A percentile compares a stretch with the other conserved stretches of the same genome.
Evolutionary conservation across 2,888 invertebrate genomes (phyloP).

Genomic region (Hydroisotoma schaefferi): DNA sequence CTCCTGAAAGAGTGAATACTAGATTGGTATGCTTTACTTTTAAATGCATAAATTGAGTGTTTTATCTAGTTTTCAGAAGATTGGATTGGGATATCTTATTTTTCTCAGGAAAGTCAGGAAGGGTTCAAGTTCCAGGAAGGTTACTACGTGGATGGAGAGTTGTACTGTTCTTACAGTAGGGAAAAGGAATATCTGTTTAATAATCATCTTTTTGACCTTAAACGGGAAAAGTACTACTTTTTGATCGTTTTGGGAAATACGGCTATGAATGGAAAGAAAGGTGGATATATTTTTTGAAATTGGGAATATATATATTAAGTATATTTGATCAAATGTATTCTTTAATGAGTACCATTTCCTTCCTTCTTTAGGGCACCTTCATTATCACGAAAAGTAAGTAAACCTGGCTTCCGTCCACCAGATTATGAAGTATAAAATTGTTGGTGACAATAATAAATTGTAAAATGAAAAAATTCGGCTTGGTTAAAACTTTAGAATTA

Average conservation of each 20-base stretch:
- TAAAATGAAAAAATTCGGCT: no score
- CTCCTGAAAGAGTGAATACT: slow-evolving; percentile 1
- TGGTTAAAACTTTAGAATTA: neutral
- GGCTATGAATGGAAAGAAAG: slow-evolving; percentile 1
- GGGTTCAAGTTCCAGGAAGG: no score
- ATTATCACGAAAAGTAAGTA: neutral
- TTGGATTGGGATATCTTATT: neutral
- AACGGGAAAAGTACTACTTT: slow-evolving; percentile 1
- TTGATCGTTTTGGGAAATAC: slow-evolving; percentile 3
- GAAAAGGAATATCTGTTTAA: neutral
- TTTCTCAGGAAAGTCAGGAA: neutral
- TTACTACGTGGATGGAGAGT: slow-evolving; percentile 5
- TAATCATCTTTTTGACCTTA: slow-evolving; percentile 5
- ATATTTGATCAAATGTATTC: neutral
- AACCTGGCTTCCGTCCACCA: neutral
- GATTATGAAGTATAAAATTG: no score
- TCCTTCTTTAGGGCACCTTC: neutral
- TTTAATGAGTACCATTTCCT: no score
- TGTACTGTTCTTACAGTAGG: slow-evolving; percentile 11
- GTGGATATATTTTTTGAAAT: slow-evolving; percentile 3
- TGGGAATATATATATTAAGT: neutral
- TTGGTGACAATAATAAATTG: no score
- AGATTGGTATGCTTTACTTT: slow-evolving; percentile 1
- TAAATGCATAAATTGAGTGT: neutral
- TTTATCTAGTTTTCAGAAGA: neutral